Conservation (phyloP, 2,888 invertebrate species). For the Lycocerus yunnanus region DNA sequence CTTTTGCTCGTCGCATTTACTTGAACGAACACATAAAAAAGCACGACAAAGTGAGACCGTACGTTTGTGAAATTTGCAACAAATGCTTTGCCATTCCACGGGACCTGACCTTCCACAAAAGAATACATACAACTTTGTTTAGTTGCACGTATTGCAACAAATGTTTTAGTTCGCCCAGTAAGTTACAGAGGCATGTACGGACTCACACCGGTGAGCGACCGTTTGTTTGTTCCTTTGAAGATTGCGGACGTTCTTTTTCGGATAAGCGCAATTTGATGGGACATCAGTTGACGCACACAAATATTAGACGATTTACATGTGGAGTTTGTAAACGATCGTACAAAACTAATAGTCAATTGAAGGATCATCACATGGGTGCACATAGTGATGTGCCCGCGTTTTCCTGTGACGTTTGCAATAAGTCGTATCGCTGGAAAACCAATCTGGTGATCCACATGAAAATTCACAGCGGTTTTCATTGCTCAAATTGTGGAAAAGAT, state of each 20-base stretch:
- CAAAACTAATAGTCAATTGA: conserved; percentile 47
- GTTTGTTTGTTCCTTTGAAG: conserved; percentile 46
- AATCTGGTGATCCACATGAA: conserved; percentile 48
- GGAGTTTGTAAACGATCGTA: conserved; percentile 46
- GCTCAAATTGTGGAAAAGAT: conserved; percentile 34
- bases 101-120: conserved; percentile 51
- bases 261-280: conserved; percentile 53
- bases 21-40: conserved; percentile 50
- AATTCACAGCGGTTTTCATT: conserved; percentile 41
- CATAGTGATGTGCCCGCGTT: conserved; percentile 43
- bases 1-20: conserved; percentile 47
- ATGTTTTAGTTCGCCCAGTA: conserved; percentile 51
- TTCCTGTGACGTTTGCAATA: conserved; percentile 47
- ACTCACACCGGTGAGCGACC: conserved; percentile 52
- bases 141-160: conserved; percentile 51
- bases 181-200: conserved; percentile 51
- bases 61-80: conserved; percentile 49
- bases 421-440: conserved; percentile 50
- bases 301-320: conserved; percentile 45
- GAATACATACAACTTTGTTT: conserved; percentile 48
- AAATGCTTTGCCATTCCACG: conserved; percentile 50
- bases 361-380: conserved; percentile 47
- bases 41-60: conserved; percentile 50
- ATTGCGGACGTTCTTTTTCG: conserved; percentile 50
- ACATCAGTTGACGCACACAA: conserved; percentile 49